These are phyloP conservation scores for Sphyrna mokarran DNA, from an alignment of 2,113 vertebrate genomes.

Conservation along the genomic window DNA sequence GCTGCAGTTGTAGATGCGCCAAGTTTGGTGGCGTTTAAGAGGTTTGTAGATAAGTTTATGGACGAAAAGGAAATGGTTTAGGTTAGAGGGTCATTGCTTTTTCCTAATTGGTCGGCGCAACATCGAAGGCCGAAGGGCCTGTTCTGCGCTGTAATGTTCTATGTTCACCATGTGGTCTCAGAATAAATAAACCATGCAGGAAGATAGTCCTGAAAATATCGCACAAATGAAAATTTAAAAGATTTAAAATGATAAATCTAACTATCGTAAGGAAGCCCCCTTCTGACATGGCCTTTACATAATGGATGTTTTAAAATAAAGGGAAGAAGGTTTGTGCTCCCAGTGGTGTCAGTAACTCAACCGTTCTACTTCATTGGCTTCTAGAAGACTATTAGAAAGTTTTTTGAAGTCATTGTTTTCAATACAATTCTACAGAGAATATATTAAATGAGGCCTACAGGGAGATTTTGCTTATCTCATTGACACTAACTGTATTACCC, in stretches of 20 bases:
- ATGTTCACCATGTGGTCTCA: background rate
- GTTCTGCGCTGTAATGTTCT: too few relatives aligned
- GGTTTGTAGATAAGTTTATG: too few relatives aligned
- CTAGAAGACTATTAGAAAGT: slow-evolving; percentile 44
- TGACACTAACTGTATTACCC: slow-evolving; percentile 37
- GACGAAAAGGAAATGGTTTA: too few relatives aligned
- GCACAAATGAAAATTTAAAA: background rate
- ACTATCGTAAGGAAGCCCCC: slow-evolving; percentile 34
- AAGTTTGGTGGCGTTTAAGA: too few relatives aligned
- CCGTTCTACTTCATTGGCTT: slow-evolving; percentile 41
- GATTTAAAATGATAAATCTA: slow-evolving; percentile 20
- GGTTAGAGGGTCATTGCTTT: too few relatives aligned
- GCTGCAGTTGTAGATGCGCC: too few relatives aligned
- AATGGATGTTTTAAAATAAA: slow-evolving; percentile 40
- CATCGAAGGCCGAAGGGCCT: too few relatives aligned
- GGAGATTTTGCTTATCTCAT: slow-evolving; percentile 38
- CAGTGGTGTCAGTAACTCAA: slow-evolving; percentile 46
- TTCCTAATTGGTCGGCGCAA: too few relatives aligned
- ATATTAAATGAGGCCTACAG: slow-evolving; percentile 40
- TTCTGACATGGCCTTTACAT: slow-evolving; percentile 51
- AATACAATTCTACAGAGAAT: slow-evolving; percentile 21
- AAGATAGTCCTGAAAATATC: background rate
- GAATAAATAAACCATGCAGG: background rate
- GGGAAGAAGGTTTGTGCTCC: slow-evolving; percentile 46
- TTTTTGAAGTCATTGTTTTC: slow-evolving; percentile 42